Percentiles rank a stretch among this genome's conserved stretches.
phyloP scores from a whole-genome alignment of 2,888 invertebrate species.

The Cephus nigrinus region DNA sequence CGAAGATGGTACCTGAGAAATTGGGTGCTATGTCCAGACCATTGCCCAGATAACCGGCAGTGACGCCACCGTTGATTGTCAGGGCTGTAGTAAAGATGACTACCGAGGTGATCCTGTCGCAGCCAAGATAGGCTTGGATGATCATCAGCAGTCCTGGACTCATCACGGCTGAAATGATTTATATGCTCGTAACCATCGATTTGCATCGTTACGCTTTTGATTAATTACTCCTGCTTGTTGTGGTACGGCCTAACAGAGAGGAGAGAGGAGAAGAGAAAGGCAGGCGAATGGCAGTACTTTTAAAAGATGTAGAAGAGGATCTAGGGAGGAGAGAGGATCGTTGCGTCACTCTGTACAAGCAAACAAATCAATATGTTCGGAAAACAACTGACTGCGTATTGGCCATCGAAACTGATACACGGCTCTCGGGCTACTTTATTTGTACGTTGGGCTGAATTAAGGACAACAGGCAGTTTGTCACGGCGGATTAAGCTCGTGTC shows the following conservation, averaged over 20 bases:
- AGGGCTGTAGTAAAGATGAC: conserved; percentile 82
- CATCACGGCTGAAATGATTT: conserved; percentile 68
- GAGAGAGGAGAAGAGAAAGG: too few species aligned
- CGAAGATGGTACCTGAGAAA: conserved; percentile 90
- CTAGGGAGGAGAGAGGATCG: not conserved
- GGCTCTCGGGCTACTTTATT: not conserved
- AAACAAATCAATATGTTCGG: not conserved
- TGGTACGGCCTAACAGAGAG: too few species aligned
- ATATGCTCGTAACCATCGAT: too few species aligned
- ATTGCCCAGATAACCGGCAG: conserved; percentile 87
- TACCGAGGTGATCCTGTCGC: conserved; percentile 78
- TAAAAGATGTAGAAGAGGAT: too few species aligned
- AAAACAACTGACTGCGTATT: not conserved
- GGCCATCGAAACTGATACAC: not conserved
- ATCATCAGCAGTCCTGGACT: conserved; percentile 80
- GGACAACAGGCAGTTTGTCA: conserved; percentile 17
- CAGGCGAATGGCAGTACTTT: too few species aligned
- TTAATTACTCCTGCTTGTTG: too few species aligned
- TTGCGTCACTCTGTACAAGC: not conserved
- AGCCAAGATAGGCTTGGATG: conserved; percentile 78
- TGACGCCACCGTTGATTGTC: conserved; percentile 87
- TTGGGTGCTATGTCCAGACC: conserved; percentile 90
- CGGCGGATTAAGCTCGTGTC: not conserved
- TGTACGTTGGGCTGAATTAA: conserved; percentile 14
- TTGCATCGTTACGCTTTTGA: not conserved